These are phyloP conservation scores for Pantala flavescens DNA, from an alignment of 1,140 invertebrate genomes.

Conservation along the genomic window DNA sequence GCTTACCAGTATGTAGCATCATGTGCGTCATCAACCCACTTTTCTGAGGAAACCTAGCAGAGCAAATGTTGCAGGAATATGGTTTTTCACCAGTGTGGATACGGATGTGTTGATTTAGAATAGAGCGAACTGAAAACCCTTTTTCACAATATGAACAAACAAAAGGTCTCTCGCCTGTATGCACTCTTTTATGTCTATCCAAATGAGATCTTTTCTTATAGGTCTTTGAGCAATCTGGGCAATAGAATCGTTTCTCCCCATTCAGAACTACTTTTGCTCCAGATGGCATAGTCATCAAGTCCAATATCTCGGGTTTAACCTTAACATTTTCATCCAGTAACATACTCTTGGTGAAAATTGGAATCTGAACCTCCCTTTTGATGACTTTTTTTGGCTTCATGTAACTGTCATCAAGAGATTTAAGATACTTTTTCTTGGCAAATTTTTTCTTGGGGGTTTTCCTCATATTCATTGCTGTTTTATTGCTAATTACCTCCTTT, in stretches of 20 bases:
- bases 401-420: background rate
- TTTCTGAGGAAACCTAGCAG: constrained; percentile 40
- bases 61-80: constrained; percentile 36
- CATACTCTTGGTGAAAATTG: background rate
- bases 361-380: background rate
- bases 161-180: constrained; percentile 40
- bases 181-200: constrained; percentile 31
- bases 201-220: constrained; percentile 38
- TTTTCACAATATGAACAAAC: constrained; percentile 37
- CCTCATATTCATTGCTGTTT: background rate
- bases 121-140: constrained; percentile 30
- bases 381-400: constrained; percentile 8
- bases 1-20: constrained; percentile 28
- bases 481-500: background rate
- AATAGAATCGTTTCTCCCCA: constrained; percentile 26
- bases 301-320: background rate
- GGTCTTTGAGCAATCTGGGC: constrained; percentile 28
- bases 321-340: background rate
- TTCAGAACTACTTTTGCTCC: background rate
- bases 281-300: constrained; percentile 15
- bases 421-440: background rate
- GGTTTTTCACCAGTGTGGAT: constrained; percentile 38
- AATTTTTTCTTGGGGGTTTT: background rate
- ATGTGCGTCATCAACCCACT: constrained; percentile 44
- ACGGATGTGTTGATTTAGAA: constrained; percentile 31